Evolutionary conservation across 1,140 invertebrate species (phyloP).

Genomic region (Oedothorax gibbosus): DNA sequence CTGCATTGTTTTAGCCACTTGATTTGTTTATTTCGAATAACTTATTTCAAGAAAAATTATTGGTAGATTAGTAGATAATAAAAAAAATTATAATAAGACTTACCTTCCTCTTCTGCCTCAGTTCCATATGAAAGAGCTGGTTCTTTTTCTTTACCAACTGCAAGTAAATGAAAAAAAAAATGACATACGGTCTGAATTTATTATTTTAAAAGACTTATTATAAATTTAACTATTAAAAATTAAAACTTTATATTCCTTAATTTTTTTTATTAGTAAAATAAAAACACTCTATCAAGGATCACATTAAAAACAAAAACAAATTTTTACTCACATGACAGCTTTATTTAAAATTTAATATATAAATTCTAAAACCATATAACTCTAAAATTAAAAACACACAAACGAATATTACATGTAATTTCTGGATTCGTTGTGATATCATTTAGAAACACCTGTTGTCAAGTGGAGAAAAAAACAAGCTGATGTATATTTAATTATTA

Average conservation of each 20-base stretch:
- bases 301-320: not conserved
- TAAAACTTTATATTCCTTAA: too few species aligned
- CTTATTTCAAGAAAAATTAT: too few species aligned
- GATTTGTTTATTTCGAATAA: too few species aligned
- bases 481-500: slow-evolving; percentile 20
- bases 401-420: not conserved
- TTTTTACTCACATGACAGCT: not conserved
- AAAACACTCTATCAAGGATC: too few species aligned
- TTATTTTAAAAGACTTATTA: not conserved
- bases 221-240: too few species aligned
- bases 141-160: slow-evolving; percentile 67
- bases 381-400: not conserved
- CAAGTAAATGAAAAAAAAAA: slow-evolving; percentile 39
- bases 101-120: slow-evolving; percentile 73
- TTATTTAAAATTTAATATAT: not conserved
- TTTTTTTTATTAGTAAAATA: too few species aligned
- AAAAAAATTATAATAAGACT: slow-evolving; percentile 59
- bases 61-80: too few species aligned
- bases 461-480: not conserved
- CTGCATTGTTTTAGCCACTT: too few species aligned
- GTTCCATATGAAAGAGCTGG: slow-evolving; percentile 67
- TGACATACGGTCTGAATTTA: not conserved
- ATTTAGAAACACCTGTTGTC: slow-evolving; percentile 7
- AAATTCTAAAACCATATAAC: not conserved
- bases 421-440: not conserved